Evolutionary conservation across 2,888 invertebrate species (phyloP).

Genomic region (Dynastes maya): DNA sequence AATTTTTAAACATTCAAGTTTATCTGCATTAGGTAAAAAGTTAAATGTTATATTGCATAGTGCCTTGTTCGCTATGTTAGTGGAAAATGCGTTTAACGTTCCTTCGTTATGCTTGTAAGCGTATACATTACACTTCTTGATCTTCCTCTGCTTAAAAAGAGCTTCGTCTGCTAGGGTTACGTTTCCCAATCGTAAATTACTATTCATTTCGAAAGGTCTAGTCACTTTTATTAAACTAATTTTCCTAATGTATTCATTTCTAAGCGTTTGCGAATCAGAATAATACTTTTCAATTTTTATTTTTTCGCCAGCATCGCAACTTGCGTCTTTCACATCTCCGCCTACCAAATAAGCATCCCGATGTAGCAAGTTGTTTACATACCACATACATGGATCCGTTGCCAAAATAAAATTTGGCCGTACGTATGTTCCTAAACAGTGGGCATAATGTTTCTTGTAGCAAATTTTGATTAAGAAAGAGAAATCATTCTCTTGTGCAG

Average conservation of each 20-base stretch:
- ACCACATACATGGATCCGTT: constrained; percentile 20
- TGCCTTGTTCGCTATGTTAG: background rate
- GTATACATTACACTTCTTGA: constrained; percentile 7
- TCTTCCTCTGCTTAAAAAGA: background rate
- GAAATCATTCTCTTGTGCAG: background rate
- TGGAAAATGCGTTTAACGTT: background rate
- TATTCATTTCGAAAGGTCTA: background rate
- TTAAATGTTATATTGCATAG: background rate
- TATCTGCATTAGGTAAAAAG: background rate
- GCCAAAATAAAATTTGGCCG: constrained; percentile 14
- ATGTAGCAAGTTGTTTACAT: constrained; percentile 9
- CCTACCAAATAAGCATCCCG: constrained; percentile 11
- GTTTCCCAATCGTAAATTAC: background rate
- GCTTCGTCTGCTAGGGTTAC: background rate
- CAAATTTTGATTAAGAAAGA: constrained; percentile 31
- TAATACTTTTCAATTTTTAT: background rate
- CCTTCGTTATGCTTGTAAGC: constrained; percentile 5
- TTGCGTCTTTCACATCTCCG: background rate
- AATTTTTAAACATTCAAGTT: constrained; percentile 1
- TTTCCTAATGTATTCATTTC: constrained; percentile 8
- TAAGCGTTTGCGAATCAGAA: constrained; percentile 6
- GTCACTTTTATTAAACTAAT: constrained; percentile 22
- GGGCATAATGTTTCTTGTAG: background rate
- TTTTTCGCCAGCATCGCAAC: constrained; percentile 7
- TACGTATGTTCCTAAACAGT: constrained; percentile 26